phyloP scores from a whole-genome alignment of 2,797 vertebrate species.

The Bufotes viridis region DNA sequence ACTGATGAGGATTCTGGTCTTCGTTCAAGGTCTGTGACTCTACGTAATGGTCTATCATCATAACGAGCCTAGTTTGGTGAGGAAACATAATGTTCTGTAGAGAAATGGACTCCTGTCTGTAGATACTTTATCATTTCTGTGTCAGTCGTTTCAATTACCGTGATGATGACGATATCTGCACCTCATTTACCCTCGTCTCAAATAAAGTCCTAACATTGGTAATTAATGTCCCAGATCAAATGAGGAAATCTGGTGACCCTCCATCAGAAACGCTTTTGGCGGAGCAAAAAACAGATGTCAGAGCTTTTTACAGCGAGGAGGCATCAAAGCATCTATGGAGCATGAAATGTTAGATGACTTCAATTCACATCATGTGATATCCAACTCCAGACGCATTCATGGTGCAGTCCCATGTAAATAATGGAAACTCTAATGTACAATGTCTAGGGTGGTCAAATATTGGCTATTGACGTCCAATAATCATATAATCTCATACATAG shows the following conservation, averaged over 20 bases:
- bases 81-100: slow-evolving; percentile 30
- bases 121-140: slow-evolving; percentile 37
- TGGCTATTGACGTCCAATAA: not conserved
- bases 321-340: not conserved
- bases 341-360: not conserved
- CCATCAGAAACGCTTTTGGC: not conserved
- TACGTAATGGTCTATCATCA: not conserved
- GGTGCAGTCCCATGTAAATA: not conserved
- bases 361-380: not conserved
- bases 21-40: not conserved
- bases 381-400: not conserved
- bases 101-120: slow-evolving; percentile 10
- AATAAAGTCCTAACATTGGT: slow-evolving; percentile 41
- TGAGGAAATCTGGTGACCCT: slow-evolving; percentile 18
- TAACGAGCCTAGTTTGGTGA: not conserved
- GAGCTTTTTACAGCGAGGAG: slow-evolving; percentile 5
- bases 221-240: slow-evolving; percentile 50
- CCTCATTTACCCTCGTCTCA: slow-evolving; percentile 39
- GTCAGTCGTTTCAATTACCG: slow-evolving; percentile 50
- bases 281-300: slow-evolving; percentile 44
- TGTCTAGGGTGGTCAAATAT: not conserved
- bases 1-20: not conserved
- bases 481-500: no score
- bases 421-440: not conserved
- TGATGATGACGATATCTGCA: slow-evolving; percentile 19